Evolutionary conservation across 1,140 invertebrate genomes (phyloP), one percentile per base, ranked within the genome.

Genomic region (Sinonovacula constricta): DNA sequence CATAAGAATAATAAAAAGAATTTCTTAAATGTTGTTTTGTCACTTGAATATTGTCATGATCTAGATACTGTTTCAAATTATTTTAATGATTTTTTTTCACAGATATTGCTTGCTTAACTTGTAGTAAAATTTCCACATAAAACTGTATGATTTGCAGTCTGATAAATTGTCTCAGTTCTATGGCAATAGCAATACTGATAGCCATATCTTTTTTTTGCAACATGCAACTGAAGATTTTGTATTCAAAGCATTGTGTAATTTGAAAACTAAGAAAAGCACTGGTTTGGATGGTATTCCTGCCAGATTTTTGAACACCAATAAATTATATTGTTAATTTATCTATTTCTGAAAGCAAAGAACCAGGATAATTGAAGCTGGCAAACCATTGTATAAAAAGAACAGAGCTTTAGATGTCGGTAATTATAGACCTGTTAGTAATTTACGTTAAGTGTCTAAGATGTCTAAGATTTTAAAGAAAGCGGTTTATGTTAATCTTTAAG

Each of bases 31-130:
- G 18, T 45, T 45, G 39, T 18, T 10, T 45, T 45, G 18, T 45
- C 39, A 10, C 7, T 18, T 45, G 39, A 45, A 45, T 10, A 45
- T 45, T 45, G 39, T 45, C 39, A 45, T 45, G 39, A 45, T 45
- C 39, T 18, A 18, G 18, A 10, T 45, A 45, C 39, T 10, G 39
- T 45, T 18, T 45, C 39, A 10, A 45, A 45, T 18, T 45, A 45
- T n/a, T n/a, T n/a, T n/a, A n/a, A n/a, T n/a, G n/a, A n/a, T n/a
- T 45, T 45, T 45, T 45, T 45, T 45, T 45, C 39, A 45, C 39
- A 10, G 18, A 45, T 45, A 45, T 45, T 45, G 39, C 39, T n/a
- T 10, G 7, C 39, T 10, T 10, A 45, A 45, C 39, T 45, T 7
- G 39, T 45, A 18, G 39, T 10, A 45, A 45, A 45, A 45, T 18